phyloP scores from a whole-genome alignment of 2,888 invertebrate genomes.

The Hetaerina titia region DNA sequence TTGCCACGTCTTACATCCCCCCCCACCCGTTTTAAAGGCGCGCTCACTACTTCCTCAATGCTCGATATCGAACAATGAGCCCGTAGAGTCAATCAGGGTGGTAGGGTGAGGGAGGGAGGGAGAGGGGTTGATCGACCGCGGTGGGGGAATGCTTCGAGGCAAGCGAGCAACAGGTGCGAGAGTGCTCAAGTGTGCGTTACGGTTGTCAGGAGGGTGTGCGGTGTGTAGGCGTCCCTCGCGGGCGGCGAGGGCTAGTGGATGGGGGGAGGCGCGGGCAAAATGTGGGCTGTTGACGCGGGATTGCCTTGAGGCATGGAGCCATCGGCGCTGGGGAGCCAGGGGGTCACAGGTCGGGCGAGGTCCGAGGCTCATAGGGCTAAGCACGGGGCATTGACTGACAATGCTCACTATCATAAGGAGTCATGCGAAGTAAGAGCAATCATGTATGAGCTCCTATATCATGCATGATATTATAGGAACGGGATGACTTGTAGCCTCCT shows the following conservation, averaged over 20 bases:
- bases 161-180: neutral
- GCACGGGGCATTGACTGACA: no score
- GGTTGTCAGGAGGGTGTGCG: neutral
- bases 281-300: neutral
- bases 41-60: constrained; percentile 14
- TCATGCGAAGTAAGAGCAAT: no score
- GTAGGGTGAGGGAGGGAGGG: neutral
- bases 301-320: neutral
- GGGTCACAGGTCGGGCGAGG: no score
- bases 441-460: no score
- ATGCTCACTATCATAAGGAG: no score
- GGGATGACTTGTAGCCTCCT: no score
- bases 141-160: neutral
- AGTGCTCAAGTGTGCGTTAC: neutral
- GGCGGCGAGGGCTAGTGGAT: neutral
- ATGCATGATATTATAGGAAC: no score
- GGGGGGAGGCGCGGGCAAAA: neutral
- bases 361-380: no score
- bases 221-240: neutral
- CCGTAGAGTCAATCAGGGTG: neutral
- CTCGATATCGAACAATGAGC: constrained; percentile 31
- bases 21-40: neutral
- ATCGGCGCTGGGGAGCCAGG: neutral
- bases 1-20: neutral
- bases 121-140: neutral